These are phyloP conservation scores for Platichthys stellatus DNA, from an alignment of 2,113 vertebrate genomes.

Conservation along the genomic window DNA sequence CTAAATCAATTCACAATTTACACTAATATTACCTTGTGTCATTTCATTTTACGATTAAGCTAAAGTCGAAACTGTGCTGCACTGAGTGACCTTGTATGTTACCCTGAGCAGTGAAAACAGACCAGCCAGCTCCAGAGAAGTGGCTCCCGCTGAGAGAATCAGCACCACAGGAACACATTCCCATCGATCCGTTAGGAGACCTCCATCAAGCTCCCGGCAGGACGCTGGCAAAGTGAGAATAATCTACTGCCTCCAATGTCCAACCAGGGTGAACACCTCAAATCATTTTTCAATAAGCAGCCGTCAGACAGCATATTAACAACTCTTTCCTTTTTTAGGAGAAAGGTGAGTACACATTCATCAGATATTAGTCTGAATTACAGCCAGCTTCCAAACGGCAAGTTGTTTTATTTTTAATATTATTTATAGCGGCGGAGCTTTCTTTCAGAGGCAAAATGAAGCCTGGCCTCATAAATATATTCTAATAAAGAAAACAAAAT, in stretches of 20 bases:
- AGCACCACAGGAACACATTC: conserved; percentile 61
- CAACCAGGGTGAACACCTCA: conserved; percentile 40
- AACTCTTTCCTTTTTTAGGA: conserved; percentile 5
- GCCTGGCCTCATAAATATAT: neutral
- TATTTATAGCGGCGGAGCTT: conserved; percentile 11
- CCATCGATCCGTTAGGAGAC: conserved; percentile 69
- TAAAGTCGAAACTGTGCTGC: conserved; percentile 2
- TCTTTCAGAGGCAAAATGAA: conserved; percentile 15
- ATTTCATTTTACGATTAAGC: conserved; percentile 23
- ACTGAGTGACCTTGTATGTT: conserved; percentile 34
- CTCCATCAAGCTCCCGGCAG: conserved; percentile 62
- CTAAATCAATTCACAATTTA: no score
- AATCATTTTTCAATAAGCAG: conserved; percentile 58
- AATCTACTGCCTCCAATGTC: conserved; percentile 62
- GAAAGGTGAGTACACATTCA: neutral
- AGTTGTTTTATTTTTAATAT: conserved; percentile 4
- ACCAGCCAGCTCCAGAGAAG: conserved; percentile 44
- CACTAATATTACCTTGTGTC: neutral
- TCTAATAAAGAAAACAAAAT: neutral
- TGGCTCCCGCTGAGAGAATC: conserved; percentile 58
- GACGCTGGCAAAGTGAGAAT: conserved; percentile 65
- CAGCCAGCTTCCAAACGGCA: conserved; percentile 20
- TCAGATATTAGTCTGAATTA: conserved; percentile 1
- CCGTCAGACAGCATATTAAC: conserved; percentile 41
- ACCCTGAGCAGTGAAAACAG: conserved; percentile 56